Conservation (phyloP, 92 coral and sea anemone species). For the Virgularia gustaviana region DNA sequence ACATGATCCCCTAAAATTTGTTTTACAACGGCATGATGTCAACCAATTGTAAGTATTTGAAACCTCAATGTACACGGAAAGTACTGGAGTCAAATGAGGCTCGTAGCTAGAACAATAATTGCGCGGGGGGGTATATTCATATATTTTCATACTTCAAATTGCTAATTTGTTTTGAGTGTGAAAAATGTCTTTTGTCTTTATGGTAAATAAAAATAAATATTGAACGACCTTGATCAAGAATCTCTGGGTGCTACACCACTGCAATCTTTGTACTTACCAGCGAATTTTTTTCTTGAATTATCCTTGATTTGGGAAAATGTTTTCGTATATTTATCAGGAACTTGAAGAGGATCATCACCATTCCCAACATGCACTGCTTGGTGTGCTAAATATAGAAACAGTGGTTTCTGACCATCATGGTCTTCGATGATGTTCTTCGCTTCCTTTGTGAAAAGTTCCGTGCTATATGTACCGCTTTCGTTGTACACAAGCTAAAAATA, state of each 20-base stretch:
- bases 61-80: not conserved
- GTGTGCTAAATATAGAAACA: constrained; percentile 91
- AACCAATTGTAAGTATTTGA: not conserved
- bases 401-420: constrained; percentile 67
- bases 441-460: constrained; percentile 86
- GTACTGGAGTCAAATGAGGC: no score
- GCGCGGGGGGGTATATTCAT: no score
- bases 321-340: constrained; percentile 79
- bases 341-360: constrained; percentile 86
- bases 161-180: no score
- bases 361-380: constrained; percentile 98
- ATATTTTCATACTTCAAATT: not conserved
- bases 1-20: not conserved
- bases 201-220: not conserved
- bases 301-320: constrained; percentile 71
- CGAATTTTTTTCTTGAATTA: constrained; percentile 67
- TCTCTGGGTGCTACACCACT: not conserved
- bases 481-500: constrained; percentile 68
- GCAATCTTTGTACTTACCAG: constrained; percentile 68
- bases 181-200: no score
- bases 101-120: no score
- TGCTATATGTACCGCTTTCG: constrained; percentile 87
- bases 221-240: no score
- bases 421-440: constrained; percentile 73
- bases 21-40: not conserved